A percentile compares a stretch with the other conserved stretches of the same genome.
phyloP scores from a whole-genome alignment of 2,888 invertebrate genomes.

The Mechanitis messenoides region DNA sequence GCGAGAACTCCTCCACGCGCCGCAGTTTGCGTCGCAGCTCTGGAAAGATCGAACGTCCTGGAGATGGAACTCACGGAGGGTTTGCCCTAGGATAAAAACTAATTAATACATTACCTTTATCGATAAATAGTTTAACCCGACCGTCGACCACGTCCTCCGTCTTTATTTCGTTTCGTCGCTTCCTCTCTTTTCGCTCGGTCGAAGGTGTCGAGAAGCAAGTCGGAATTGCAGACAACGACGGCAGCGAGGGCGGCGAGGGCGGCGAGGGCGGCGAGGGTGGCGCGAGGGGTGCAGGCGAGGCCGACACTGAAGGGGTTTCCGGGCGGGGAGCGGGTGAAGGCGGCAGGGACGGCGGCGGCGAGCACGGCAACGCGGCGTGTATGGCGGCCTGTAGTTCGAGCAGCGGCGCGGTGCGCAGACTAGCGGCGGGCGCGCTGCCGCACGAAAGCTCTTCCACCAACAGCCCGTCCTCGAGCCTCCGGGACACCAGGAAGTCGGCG shows the following conservation, averaged over 20 bases:
- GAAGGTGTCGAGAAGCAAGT: constrained; percentile 25
- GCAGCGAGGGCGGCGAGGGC: constrained; percentile 23
- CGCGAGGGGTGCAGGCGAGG: constrained; percentile 23
- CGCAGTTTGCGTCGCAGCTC: constrained; percentile 31
- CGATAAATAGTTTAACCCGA: constrained; percentile 35
- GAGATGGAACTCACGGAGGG: too few species aligned
- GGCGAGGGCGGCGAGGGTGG: constrained; percentile 18
- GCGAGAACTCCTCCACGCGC: constrained; percentile 37
- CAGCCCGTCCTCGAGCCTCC: constrained; percentile 52
- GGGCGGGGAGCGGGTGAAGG: constrained; percentile 20
- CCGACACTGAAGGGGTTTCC: constrained; percentile 17
- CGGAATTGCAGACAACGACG: constrained; percentile 20
- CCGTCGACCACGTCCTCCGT: constrained; percentile 33
- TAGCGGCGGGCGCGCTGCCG: constrained; percentile 10
- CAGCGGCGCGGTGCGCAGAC: constrained; percentile 20
- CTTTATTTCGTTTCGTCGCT: constrained; percentile 36
- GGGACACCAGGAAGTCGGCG: constrained; percentile 55
- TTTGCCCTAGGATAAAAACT: too few species aligned
- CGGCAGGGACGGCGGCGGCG: constrained; percentile 29
- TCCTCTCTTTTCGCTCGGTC: constrained; percentile 35
- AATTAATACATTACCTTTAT: constrained; percentile 35
- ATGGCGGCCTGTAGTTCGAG: constrained; percentile 59
- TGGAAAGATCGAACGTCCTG: constrained; percentile 19
- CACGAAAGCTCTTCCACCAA: constrained; percentile 53
- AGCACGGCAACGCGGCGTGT: constrained; percentile 43